A percentile compares a stretch with the other conserved stretches of the same genome.
phyloP scores from a whole-genome alignment of 2,888 invertebrate species.

The Aleiodes alternator region DNA sequence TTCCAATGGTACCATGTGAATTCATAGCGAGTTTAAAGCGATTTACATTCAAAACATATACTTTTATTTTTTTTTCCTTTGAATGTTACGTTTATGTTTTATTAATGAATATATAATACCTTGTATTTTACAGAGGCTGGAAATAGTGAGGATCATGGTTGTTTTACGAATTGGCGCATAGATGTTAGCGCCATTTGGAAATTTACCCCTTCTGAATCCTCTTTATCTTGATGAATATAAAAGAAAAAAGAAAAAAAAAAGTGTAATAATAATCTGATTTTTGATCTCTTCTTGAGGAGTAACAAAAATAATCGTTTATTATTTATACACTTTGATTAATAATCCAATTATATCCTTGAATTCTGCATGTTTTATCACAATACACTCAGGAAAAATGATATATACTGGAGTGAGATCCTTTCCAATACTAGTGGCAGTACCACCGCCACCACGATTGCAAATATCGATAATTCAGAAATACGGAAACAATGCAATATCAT shows the following conservation, averaged over 20 bases:
- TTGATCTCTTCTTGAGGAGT: constrained; percentile 29
- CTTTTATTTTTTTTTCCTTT: neutral
- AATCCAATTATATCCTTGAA: constrained; percentile 46
- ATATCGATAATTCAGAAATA: neutral
- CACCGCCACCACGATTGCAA: constrained; percentile 63
- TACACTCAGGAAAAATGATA: constrained; percentile 67
- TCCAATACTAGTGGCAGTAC: constrained; percentile 61
- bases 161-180: constrained; percentile 60
- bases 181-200: constrained; percentile 68
- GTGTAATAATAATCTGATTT: constrained; percentile 6
- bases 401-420: constrained; percentile 66
- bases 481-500: constrained; percentile 48
- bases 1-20: constrained; percentile 6
- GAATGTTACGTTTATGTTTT: constrained; percentile 4
- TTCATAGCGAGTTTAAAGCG: no score
- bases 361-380: constrained; percentile 60
- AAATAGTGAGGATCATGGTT: constrained; percentile 67
- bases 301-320: neutral
- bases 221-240: constrained; percentile 29
- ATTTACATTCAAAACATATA: neutral
- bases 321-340: neutral
- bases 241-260: constrained; percentile 14
- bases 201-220: constrained; percentile 56
- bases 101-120: constrained; percentile 29
- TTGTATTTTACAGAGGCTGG: constrained; percentile 62